phyloP scores from a whole-genome alignment of 1,140 invertebrate species.

The Littorina saxatilis region DNA sequence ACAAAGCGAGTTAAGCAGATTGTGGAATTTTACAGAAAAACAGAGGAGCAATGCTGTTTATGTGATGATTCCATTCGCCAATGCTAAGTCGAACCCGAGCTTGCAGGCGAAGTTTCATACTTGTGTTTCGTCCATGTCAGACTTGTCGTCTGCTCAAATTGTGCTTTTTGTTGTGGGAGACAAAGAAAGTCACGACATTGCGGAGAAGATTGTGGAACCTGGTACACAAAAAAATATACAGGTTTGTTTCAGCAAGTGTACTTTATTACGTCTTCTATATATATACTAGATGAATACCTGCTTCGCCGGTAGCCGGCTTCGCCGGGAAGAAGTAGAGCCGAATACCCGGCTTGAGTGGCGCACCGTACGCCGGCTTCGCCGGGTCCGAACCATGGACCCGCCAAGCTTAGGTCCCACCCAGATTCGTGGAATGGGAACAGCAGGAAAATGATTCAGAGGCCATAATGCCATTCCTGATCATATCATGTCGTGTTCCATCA shows the following conservation, averaged over 20 bases:
- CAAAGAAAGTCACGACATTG: conserved; percentile 80
- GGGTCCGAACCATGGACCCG: too few species aligned
- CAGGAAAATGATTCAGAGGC: too few species aligned
- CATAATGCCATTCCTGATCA: too few species aligned
- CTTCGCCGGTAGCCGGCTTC: too few species aligned
- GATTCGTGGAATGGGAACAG: too few species aligned
- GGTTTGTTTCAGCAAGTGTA: conserved; percentile 71
- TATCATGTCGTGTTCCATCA: too few species aligned
- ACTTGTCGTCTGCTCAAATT: conserved; percentile 77
- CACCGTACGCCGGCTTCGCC: too few species aligned
- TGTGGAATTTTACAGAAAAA: neutral
- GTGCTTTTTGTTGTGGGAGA: conserved; percentile 84
- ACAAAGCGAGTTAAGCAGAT: neutral
- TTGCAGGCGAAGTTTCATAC: conserved; percentile 80
- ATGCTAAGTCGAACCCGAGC: conserved; percentile 79
- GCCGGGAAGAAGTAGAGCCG: too few species aligned
- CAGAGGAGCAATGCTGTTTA: neutral
- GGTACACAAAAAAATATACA: conserved; percentile 75
- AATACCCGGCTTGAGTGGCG: too few species aligned
- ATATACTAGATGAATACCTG: neutral
- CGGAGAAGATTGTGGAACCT: conserved; percentile 76
- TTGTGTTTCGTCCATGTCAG: conserved; percentile 80
- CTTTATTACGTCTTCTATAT: conserved; percentile 56
- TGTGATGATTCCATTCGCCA: conserved; percentile 79
- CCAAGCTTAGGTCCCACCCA: too few species aligned